Percentiles rank a stretch among this genome's conserved stretches.
Evolutionary conservation across 2,797 vertebrate species (phyloP).

Genomic region (Furcifer pardalis): DNA sequence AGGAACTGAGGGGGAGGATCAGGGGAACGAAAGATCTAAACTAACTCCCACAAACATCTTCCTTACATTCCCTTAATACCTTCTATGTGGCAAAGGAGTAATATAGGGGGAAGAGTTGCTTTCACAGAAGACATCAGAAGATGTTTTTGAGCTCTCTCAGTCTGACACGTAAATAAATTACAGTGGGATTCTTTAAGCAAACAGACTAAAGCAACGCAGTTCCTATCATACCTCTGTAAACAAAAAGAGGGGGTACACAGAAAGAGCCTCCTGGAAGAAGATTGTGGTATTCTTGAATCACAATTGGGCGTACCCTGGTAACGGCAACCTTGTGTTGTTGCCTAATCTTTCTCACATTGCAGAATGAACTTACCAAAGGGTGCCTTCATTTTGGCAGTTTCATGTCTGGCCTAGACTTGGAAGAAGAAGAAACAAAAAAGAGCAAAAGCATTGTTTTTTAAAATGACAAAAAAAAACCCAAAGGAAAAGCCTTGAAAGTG

Average conservation of each 20-base stretch:
- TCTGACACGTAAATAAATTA: neutral
- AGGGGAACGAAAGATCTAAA: neutral
- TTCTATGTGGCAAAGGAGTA: neutral
- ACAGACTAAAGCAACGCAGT: neutral
- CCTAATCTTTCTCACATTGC: no score
- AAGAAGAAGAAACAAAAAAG: no score
- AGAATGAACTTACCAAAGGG: no score
- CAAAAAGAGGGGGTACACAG: no score
- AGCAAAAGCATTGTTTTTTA: constrained; percentile 35
- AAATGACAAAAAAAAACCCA: constrained; percentile 43
- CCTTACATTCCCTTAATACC: neutral
- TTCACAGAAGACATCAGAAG: neutral
- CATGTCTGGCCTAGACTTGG: no score
- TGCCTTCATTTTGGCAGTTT: no score
- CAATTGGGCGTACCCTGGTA: no score
- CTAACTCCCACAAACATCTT: neutral
- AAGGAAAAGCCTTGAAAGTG: constrained; percentile 31
- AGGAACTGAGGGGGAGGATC: neutral
- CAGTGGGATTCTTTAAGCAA: neutral
- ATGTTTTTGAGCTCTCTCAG: neutral
- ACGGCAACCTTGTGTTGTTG: no score
- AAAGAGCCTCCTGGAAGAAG: no score
- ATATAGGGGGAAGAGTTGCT: neutral
- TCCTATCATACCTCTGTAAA: constrained; percentile 27
- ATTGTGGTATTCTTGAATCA: no score